Conservation (phyloP, 2,113 vertebrate species). For the Ameiurus melas region DNA sequence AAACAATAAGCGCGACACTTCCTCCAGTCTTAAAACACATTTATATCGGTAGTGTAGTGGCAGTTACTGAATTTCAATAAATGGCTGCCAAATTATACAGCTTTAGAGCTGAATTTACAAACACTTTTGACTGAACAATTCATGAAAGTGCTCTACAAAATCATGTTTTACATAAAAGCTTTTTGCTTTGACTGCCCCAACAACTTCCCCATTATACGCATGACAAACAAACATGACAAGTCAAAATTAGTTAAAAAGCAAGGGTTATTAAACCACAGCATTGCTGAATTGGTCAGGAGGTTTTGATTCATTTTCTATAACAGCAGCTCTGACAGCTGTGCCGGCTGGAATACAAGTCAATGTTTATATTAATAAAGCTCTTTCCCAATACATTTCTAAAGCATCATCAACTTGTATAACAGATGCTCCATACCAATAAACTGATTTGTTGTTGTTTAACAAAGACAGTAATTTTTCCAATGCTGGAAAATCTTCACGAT, state of each 20-base stretch:
- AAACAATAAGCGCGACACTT: background rate
- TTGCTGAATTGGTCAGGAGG: background rate
- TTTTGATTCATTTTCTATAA: background rate
- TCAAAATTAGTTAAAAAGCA: background rate
- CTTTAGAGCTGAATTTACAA: background rate
- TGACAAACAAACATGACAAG: background rate
- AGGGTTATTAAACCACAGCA: background rate
- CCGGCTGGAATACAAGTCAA: background rate
- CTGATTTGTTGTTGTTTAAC: background rate
- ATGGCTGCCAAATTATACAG: background rate
- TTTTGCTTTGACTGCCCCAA: background rate
- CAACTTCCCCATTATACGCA: background rate
- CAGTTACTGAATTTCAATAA: background rate
- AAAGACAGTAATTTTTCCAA: background rate
- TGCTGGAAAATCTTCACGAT: background rate
- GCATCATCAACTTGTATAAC: background rate
- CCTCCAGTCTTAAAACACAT: background rate
- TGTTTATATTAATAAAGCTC: background rate
- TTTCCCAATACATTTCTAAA: background rate
- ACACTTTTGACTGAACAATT: background rate
- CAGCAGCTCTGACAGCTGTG: background rate
- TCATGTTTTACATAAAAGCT: background rate
- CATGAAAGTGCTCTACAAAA: background rate
- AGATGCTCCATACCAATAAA: background rate
- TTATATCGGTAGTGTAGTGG: background rate